A percentile compares a stretch with the other conserved stretches of the same genome.
Evolutionary conservation across 2,113 vertebrate species (phyloP).

Genomic region (Furnarius figulus): DNA sequence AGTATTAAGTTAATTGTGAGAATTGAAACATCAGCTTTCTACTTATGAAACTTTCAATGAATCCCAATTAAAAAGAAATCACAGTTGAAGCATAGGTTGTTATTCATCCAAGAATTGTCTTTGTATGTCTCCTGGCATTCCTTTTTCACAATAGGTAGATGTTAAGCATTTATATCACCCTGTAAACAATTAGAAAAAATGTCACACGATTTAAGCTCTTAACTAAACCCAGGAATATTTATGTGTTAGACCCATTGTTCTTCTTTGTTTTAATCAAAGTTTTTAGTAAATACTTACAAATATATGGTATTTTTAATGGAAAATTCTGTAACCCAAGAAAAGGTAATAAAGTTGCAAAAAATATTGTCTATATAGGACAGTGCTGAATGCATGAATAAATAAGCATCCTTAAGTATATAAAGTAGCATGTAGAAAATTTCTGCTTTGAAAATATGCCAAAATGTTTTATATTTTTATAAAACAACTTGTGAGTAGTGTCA

Average conservation of each 20-base stretch:
- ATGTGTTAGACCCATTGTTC: background rate
- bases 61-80: background rate
- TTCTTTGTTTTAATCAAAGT: background rate
- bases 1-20: background rate
- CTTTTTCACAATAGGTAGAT: background rate
- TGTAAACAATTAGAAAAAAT: background rate
- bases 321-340: background rate
- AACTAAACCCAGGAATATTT: background rate
- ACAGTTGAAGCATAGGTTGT: background rate
- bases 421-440: background rate
- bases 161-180: background rate
- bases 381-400: background rate
- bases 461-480: background rate
- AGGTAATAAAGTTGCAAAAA: background rate
- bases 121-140: background rate
- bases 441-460: background rate
- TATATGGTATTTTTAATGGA: background rate
- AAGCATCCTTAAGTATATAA: background rate
- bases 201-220: background rate
- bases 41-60: background rate
- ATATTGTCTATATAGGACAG: accelerated
- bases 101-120: background rate
- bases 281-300: background rate
- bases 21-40: background rate
- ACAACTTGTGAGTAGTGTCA: background rate